Base-by-base conservation (phyloP, 1,140 invertebrate species). In the Ditylenchus dipsaci region DNA sequence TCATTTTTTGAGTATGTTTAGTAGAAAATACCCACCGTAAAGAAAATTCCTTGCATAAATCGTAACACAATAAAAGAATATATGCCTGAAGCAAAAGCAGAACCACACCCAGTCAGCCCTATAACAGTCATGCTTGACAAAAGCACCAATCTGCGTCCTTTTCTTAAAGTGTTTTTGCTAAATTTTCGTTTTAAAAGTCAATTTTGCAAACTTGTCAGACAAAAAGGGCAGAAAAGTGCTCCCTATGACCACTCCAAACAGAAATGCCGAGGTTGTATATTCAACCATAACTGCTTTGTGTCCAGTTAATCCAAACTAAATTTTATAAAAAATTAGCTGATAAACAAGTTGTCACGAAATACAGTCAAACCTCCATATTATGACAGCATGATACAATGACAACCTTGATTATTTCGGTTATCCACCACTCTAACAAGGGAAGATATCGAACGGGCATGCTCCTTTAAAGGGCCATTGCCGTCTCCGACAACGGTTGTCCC, bases 1-100 rank as follows among this genome's bases (percentile, higher is more conserved):
- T 30, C 29, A 69, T 26, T 3, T 29, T 72, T 8, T 70, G 11
- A 1, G 72, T 13, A 15, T 1, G n/a, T n/a, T n/a, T n/a, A n/a
- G n/a, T n/a, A n/a, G n/a, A n/a, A n/a, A 15, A 63, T 23, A 3
- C 71, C 30, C 33, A 71, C 69, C 29, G 72, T 33, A 43, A 73
- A 76, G n/a, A 62, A 76, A 21, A 73, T 75, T 43, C 72, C 72
- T 65, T 73, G 72, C n/a, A 76, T 23, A 43, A 73, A 76, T 17
- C 72, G 45, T 29, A 73, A 30, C 1, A 71, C 23, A 8, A 73
- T 73, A 11, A 76, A 72, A 13, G 33, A 27, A 58, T 68, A 73
- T 19, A 76, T 73, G n/a, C 71, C 68, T 26, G 15, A 23, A 19
- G 61, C 33, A 19, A 73, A 63, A 0, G 66, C 27, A 3, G 45